These are phyloP conservation scores for Pseudorhombus dupliciocellatus DNA, from an alignment of 2,113 vertebrate species.

Conservation along the genomic window DNA sequence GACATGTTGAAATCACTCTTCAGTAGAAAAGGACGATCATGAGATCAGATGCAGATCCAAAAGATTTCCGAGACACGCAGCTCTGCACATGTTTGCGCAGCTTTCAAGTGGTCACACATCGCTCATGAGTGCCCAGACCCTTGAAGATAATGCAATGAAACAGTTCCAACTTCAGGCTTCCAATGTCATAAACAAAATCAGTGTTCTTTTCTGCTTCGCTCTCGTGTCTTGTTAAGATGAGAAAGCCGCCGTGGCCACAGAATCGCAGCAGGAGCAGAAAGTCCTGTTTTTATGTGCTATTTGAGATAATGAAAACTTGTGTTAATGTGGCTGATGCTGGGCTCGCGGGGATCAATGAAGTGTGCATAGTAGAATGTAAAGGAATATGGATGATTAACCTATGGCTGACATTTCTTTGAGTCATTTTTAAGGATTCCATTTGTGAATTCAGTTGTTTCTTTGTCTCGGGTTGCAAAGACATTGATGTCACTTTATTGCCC, in stretches of 20 bases:
- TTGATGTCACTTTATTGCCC: conserved; percentile 5
- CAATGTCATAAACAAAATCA: not conserved
- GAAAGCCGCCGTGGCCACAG: not conserved
- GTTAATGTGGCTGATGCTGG: not conserved
- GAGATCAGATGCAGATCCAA: not conserved
- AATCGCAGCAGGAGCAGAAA: not conserved
- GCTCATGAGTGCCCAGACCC: not conserved
- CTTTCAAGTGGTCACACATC: not conserved
- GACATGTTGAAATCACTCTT: not conserved
- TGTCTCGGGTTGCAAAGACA: not conserved
- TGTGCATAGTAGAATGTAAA: not conserved
- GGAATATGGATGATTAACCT: not conserved
- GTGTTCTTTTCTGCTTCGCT: not conserved
- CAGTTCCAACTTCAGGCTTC: not conserved
- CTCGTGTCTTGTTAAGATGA: not conserved
- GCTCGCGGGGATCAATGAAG: not conserved
- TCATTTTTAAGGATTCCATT: not conserved
- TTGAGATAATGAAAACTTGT: not conserved
- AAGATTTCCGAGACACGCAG: not conserved
- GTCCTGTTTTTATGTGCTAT: not conserved
- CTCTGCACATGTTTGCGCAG: not conserved
- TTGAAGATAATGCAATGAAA: not conserved
- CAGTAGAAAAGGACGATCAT: not conserved
- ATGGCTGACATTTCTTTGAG: not conserved
- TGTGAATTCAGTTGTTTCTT: not conserved